phyloP scores from a whole-genome alignment of 2,888 invertebrate species.

The Smittia aterrima region DNA sequence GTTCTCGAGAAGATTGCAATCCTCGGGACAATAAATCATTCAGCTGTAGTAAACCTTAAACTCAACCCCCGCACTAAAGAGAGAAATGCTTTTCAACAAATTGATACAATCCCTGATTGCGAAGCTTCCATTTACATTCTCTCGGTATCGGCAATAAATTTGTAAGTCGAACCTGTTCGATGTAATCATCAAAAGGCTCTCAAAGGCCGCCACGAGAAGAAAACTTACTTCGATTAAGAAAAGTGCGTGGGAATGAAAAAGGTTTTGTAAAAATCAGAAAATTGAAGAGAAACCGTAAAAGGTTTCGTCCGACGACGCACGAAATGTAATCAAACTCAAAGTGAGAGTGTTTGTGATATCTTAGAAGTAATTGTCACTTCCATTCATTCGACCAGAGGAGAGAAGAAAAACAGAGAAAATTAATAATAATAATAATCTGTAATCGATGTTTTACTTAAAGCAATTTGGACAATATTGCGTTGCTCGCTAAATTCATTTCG shows the following conservation, averaged over 20 bases:
- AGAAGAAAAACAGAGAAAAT: too few relatives aligned
- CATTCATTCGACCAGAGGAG: too few relatives aligned
- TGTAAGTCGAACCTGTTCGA: neutral
- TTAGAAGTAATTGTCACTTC: too few relatives aligned
- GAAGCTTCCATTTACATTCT: neutral
- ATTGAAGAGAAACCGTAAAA: too few relatives aligned
- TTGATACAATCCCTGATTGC: conserved; percentile 12
- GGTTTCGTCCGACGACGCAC: too few relatives aligned
- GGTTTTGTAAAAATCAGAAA: too few relatives aligned
- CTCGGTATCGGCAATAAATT: neutral
- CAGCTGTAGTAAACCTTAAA: conserved; percentile 6
- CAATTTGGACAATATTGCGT: neutral
- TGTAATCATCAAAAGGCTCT: neutral
- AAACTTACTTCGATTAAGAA: too few relatives aligned
- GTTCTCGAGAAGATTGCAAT: neutral
- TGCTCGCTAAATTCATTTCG: neutral
- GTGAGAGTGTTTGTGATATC: too few relatives aligned
- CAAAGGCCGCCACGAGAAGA: too few relatives aligned
- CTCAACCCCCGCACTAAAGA: neutral
- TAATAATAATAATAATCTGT: conserved; percentile 17
- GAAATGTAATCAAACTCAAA: too few relatives aligned
- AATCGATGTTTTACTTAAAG: neutral
- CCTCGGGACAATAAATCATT: neutral
- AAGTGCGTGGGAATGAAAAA: too few relatives aligned
- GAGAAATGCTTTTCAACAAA: conserved; percentile 12